A percentile compares a stretch with the other conserved stretches of the same genome.
These are phyloP conservation scores for Reinhardtius hippoglossoides DNA, from an alignment of 2,113 vertebrate species.

Conservation along the genomic window DNA sequence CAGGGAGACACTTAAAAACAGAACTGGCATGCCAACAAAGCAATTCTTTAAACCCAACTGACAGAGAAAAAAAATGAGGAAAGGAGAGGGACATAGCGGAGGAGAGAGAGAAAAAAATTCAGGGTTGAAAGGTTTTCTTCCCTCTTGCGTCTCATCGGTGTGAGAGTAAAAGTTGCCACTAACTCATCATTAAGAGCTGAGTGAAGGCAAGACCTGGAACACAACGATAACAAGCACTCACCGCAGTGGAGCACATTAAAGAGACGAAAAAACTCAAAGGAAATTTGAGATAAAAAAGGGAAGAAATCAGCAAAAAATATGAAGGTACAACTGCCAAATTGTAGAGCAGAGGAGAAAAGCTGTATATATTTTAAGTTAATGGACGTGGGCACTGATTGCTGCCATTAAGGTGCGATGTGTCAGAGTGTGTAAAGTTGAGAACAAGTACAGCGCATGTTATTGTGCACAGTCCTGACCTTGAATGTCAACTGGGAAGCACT, in stretches of 20 bases:
- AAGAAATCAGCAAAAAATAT: constrained; percentile 35
- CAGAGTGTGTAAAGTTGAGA: background rate
- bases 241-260: constrained; percentile 23
- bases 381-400: constrained; percentile 67
- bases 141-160: constrained; percentile 24
- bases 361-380: constrained; percentile 69
- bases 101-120: constrained; percentile 3
- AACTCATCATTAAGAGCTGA: constrained; percentile 43
- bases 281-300: constrained; percentile 29
- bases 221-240: constrained; percentile 62
- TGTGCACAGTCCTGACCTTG: constrained; percentile 54
- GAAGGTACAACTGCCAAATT: constrained; percentile 47
- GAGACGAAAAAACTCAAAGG: constrained; percentile 13
- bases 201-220: constrained; percentile 52
- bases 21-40: constrained; percentile 36
- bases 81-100: background rate
- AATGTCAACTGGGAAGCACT: constrained; percentile 69
- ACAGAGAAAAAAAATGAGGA: constrained; percentile 3
- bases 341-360: constrained; percentile 36
- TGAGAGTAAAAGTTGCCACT: constrained; percentile 41
- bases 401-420: constrained; percentile 55
- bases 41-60: constrained; percentile 37
- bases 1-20: constrained; percentile 30
- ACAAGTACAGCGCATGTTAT: constrained; percentile 2
- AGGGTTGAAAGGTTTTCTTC: constrained; percentile 38